Base-by-base conservation (phyloP, 2,888 invertebrate species). In the Xanthia togata region DNA sequence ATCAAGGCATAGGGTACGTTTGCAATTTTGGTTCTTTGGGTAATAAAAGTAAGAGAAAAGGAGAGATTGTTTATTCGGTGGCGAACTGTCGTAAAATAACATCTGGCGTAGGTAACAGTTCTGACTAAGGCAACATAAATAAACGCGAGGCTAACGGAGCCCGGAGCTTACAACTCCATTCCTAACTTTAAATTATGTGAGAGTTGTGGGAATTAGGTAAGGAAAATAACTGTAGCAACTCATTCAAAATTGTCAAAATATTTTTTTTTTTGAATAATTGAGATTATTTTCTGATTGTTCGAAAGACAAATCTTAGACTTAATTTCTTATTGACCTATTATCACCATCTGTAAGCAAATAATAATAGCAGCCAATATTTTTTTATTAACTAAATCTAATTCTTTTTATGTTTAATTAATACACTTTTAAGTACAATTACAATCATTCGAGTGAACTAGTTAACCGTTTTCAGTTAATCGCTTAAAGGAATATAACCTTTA, bases 91-190 rank as follows among this genome's bases (percentile, higher is more conserved):
- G 94, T 96, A 94, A 95, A 95, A 93, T 93, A 95, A 95, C 96
- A 96, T 96, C 95, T 96, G 96, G 95, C 93, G 94, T 93, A 95
- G 95, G 95, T 93, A 95, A 93, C 91, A 93, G 91, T 94, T 94
- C 94, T 94, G 95, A 94, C 94, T 94, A 93, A 95, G 94, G 94
- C 93, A 95, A 95, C 95, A 94, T 95, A 96, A 96, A 96, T 96
- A 96, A 96, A 95, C 95, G 93, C 91, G 92, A 92, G 93, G 89
- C 92, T 91, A 89, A 89, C 92, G 90, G 89, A 91, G 91, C 89
- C 90, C 89, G 89, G 88, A 90, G 90, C 90, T 91, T 89, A 87
- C 79, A 77, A 85, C 79, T 85, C 60, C 31, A 79, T 64, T 78
- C 53, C 71, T 78, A 87, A 89, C 86, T 88, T 89, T 86, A 88